A percentile compares a stretch with the other conserved stretches of the same genome.
phyloP scores from a whole-genome alignment of 2,888 invertebrate genomes.

The Dendrolimus pini region DNA sequence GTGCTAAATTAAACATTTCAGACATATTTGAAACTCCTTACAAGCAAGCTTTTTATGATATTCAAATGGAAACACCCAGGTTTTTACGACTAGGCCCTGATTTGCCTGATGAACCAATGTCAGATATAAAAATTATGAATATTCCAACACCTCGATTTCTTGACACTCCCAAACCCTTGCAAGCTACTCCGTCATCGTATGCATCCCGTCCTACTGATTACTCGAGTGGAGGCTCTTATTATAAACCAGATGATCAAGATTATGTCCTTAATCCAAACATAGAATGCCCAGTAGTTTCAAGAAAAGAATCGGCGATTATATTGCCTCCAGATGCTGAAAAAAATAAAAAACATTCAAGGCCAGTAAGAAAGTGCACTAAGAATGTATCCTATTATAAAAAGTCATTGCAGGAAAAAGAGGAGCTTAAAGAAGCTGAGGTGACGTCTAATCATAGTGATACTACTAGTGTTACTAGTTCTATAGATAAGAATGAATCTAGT shows the following conservation, averaged over 20 bases:
- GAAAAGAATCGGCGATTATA: conserved; percentile 23
- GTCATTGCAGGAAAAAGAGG: conserved; percentile 25
- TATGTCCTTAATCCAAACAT: conserved; percentile 45
- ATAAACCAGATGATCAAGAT: conserved; percentile 79
- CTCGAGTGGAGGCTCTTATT: conserved; percentile 79
- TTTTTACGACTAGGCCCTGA: conserved; percentile 54
- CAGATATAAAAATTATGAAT: conserved; percentile 75
- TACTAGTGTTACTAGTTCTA: conserved; percentile 24
- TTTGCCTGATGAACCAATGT: conserved; percentile 56
- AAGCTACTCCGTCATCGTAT: conserved; percentile 60
- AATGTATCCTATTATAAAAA: conserved; percentile 59
- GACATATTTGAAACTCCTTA: conserved; percentile 77
- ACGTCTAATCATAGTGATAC: conserved; percentile 35
- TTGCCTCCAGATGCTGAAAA: conserved; percentile 17
- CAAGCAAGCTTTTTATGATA: conserved; percentile 65
- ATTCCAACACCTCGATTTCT: conserved; percentile 76
- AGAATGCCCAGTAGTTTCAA: conserved; percentile 32
- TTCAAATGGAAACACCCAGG: conserved; percentile 74
- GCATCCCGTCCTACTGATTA: conserved; percentile 74
- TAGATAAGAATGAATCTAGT: conserved; percentile 21
- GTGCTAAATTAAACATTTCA: conserved; percentile 61
- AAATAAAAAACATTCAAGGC: conserved; percentile 34
- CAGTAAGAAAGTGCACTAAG: conserved; percentile 60
- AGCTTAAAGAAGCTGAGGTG: conserved; percentile 28
- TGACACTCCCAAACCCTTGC: conserved; percentile 47